A percentile compares a stretch with the other conserved stretches of the same genome.
These are phyloP conservation scores for Staurois parvus DNA, from an alignment of 2,797 vertebrate genomes.

Conservation along the genomic window DNA sequence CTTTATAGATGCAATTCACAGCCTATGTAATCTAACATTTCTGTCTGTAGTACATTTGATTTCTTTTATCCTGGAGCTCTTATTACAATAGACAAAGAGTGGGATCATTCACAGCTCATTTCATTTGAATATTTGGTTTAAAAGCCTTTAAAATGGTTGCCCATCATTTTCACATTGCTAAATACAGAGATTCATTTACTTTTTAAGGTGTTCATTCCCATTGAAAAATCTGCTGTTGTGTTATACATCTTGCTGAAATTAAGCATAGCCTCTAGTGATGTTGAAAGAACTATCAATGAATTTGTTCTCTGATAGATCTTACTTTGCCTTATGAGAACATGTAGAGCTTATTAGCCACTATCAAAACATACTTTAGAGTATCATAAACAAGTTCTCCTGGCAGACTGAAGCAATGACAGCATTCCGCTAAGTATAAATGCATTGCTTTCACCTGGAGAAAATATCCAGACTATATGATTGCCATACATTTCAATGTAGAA, in stretches of 20 bases:
- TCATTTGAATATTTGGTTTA: slow-evolving; percentile 56
- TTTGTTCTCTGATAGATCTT: slow-evolving; percentile 46
- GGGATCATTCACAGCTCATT: slow-evolving; percentile 57
- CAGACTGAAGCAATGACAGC: slow-evolving; percentile 37
- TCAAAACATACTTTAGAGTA: slow-evolving; percentile 13
- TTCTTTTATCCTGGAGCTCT: slow-evolving; percentile 50
- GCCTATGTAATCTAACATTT: slow-evolving; percentile 45
- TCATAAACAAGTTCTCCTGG: slow-evolving; percentile 23
- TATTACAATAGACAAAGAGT: slow-evolving; percentile 42
- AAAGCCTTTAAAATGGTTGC: slow-evolving; percentile 47
- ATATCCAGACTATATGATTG: neutral
- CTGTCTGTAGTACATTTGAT: slow-evolving; percentile 47
- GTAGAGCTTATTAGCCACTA: slow-evolving; percentile 38
- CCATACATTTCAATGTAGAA: neutral
- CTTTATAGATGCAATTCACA: slow-evolving; percentile 48
- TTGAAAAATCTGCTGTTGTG: slow-evolving; percentile 32
- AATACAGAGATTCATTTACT: slow-evolving; percentile 49
- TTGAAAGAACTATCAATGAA: slow-evolving; percentile 37
- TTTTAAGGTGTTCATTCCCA: slow-evolving; percentile 27
- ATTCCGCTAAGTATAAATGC: neutral
- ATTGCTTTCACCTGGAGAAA: slow-evolving; percentile 16
- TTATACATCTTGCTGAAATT: slow-evolving; percentile 40
- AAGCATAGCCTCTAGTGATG: slow-evolving; percentile 50
- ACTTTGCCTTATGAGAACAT: slow-evolving; percentile 43
- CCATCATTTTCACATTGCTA: slow-evolving; percentile 50